phyloP scores from a whole-genome alignment of 2,888 invertebrate genomes.

The Noctua comes region DNA sequence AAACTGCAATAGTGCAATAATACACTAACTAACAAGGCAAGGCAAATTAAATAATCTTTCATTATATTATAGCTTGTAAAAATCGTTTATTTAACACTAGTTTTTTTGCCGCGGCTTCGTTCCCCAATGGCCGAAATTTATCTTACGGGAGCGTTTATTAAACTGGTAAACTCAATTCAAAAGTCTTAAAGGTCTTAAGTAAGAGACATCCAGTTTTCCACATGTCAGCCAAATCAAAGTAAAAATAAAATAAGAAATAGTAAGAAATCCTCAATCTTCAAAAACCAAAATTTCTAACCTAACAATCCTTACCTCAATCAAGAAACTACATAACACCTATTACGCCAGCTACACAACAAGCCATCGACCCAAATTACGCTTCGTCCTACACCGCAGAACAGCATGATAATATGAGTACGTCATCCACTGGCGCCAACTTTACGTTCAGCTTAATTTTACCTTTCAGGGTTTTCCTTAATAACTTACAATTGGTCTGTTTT shows the following conservation, averaged over 20 bases:
- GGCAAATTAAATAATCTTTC: too few species aligned
- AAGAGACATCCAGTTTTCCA: background rate
- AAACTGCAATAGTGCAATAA: background rate
- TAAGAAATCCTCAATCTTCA: background rate
- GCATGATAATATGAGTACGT: conserved; percentile 42
- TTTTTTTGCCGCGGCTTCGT: background rate
- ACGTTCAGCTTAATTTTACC: conserved; percentile 17
- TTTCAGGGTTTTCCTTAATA: conserved; percentile 47
- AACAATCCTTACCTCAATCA: background rate
- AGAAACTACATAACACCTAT: conserved; percentile 17
- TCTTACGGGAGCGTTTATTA: too few species aligned
- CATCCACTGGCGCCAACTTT: conserved; percentile 47
- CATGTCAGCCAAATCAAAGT: background rate
- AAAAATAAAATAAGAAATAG: too few species aligned
- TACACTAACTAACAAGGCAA: too few species aligned
- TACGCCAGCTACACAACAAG: conserved; percentile 19
- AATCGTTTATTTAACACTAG: background rate
- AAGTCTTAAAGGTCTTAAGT: background rate
- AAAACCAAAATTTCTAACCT: background rate
- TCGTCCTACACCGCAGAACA: conserved; percentile 46
- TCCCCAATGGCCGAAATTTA: too few species aligned
- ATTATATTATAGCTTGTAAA: background rate
- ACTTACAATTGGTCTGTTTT: conserved; percentile 22
- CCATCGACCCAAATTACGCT: conserved; percentile 38
- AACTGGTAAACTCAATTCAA: too few species aligned